These are phyloP conservation scores for Babyrousa celebensis DNA, from an alignment of 2,797 vertebrate species.

Conservation along the genomic window DNA sequence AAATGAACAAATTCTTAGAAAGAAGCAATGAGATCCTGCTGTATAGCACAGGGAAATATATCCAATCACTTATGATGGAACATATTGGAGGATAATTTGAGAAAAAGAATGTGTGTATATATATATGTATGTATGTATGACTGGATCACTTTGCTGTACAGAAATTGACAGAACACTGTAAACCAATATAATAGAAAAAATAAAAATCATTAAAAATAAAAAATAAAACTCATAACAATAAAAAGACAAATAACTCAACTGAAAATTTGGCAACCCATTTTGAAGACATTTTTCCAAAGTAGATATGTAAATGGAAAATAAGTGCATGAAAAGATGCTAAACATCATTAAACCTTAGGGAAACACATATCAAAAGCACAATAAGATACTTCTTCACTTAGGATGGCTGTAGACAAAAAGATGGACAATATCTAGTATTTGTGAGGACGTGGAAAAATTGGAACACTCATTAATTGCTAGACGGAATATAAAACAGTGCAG, in stretches of 20 bases:
- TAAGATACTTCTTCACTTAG: background rate
- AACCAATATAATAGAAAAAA: too few species aligned
- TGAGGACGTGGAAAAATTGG: background rate
- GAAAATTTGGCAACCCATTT: background rate
- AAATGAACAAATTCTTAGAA: conserved; percentile 16
- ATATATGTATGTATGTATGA: too few species aligned
- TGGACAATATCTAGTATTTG: background rate
- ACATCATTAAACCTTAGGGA: background rate
- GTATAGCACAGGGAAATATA: too few species aligned
- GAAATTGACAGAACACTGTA: too few species aligned
- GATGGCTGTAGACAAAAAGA: background rate
- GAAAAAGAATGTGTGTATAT: too few species aligned
- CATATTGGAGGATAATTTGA: too few species aligned
- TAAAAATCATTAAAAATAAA: too few species aligned
- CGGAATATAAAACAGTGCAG: background rate
- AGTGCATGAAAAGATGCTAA: background rate
- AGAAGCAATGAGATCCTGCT: background rate
- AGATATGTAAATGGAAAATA: background rate
- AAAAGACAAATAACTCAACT: background rate
- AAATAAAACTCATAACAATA: background rate
- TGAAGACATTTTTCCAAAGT: conserved; percentile 1
- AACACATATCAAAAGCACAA: background rate
- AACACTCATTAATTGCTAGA: background rate
- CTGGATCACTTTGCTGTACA: too few species aligned
- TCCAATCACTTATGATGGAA: too few species aligned